Percentiles rank a stretch among this genome's conserved stretches.
Conservation (phyloP, 2,888 invertebrate species). For the Agrilus cyanescens region DNA sequence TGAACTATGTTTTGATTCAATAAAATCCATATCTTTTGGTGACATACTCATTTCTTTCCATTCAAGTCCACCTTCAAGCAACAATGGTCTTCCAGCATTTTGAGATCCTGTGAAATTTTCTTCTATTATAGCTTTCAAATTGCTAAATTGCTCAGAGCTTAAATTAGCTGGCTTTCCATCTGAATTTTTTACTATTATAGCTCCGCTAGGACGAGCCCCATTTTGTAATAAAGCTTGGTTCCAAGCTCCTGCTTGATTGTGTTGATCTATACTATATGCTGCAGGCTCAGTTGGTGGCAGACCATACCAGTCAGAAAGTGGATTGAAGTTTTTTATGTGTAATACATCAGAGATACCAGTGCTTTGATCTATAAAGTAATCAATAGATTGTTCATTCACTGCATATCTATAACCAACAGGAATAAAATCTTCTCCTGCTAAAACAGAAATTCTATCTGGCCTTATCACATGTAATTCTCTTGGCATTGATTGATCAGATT, state of each 20-base stretch:
- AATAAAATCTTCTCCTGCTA: too few species aligned
- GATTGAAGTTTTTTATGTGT: slow-evolving; percentile 1
- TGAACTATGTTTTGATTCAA: too few species aligned
- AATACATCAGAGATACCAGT: neutral
- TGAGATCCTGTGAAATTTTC: neutral
- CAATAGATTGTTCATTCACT: too few species aligned
- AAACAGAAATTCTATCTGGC: too few species aligned
- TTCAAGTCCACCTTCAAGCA: too few species aligned
- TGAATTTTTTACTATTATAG: slow-evolving; percentile 1
- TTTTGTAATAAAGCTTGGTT: slow-evolving; percentile 2
- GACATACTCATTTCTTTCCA: too few species aligned
- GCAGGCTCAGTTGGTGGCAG: slow-evolving; percentile 2
- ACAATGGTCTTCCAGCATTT: too few species aligned
- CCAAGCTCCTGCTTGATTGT: slow-evolving; percentile 3
- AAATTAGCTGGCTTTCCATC: neutral
- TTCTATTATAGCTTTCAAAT: neutral
- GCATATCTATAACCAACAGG: too few species aligned
- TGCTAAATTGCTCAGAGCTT: neutral
- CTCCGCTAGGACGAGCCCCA: slow-evolving; percentile 3
- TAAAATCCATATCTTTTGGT: too few species aligned
- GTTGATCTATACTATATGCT: slow-evolving; percentile 4
- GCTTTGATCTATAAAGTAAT: too few species aligned
- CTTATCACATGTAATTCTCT: too few species aligned
- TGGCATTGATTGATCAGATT: too few species aligned
- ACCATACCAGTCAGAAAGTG: slow-evolving; percentile 1